These are phyloP conservation scores for Gnathonemus echidnorhynchus DNA, from an alignment of 2,113 vertebrate genomes.

Conservation along the genomic window DNA sequence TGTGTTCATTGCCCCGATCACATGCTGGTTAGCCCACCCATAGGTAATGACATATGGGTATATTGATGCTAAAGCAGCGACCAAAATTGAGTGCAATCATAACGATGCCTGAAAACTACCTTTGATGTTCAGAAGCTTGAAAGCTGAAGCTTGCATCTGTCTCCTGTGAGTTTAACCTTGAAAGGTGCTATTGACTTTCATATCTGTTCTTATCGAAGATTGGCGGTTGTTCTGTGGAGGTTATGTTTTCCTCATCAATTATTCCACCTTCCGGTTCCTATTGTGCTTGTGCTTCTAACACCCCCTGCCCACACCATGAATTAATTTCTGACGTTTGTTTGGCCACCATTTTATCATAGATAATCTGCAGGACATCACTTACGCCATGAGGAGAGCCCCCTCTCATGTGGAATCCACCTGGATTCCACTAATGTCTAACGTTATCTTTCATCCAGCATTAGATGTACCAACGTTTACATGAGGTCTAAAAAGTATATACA, in stretches of 20 bases:
- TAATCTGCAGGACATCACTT: not conserved
- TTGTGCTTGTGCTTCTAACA: not conserved
- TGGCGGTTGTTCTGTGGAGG: not conserved
- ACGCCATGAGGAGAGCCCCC: not conserved
- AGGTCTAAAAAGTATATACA: not conserved
- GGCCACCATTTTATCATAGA: not conserved
- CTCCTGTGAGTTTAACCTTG: not conserved
- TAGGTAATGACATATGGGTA: not conserved
- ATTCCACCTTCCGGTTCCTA: not conserved
- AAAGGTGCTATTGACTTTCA: not conserved
- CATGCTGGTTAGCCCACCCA: not conserved
- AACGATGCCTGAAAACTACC: not conserved
- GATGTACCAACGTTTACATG: not conserved
- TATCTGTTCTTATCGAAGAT: not conserved
- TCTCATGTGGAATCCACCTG: not conserved
- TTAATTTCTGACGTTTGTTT: not conserved
- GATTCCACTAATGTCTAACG: not conserved
- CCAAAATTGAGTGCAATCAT: not conserved
- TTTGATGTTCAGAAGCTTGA: not conserved
- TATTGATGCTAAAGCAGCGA: not conserved
- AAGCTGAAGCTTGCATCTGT: not conserved
- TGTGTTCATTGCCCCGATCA: not conserved
- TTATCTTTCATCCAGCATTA: not conserved
- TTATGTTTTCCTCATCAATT: not conserved
- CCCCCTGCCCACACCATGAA: not conserved